These are phyloP conservation scores for Mechanitis messenoides DNA, from an alignment of 2,888 invertebrate genomes.

Conservation along the genomic window DNA sequence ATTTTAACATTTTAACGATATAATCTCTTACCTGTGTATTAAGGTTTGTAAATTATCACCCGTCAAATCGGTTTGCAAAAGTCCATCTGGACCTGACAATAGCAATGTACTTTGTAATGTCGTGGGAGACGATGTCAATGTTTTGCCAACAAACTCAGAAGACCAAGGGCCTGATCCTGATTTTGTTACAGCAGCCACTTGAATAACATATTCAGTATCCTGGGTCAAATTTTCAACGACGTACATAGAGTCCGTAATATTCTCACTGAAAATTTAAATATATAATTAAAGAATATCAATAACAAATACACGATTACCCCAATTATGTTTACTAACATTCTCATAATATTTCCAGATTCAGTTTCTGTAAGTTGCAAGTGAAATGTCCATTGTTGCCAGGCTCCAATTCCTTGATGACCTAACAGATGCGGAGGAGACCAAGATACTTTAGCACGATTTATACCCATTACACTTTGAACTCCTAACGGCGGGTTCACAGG, in stretches of 20 bases:
- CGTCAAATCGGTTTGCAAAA: conserved; percentile 88
- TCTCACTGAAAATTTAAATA: conserved; percentile 46
- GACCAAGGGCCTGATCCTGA: conserved; percentile 88
- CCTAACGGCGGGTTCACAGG: conserved; percentile 87
- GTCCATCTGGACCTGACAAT: conserved; percentile 86
- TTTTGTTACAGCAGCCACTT: conserved; percentile 86
- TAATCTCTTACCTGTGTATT: conserved; percentile 68
- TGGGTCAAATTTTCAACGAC: conserved; percentile 83
- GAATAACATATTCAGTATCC: conserved; percentile 85
- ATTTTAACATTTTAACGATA: no score
- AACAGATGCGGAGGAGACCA: conserved; percentile 89
- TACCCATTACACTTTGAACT: conserved; percentile 88
- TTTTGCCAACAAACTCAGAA: conserved; percentile 83
- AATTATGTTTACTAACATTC: conserved; percentile 46
- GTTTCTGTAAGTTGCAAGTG: conserved; percentile 82
- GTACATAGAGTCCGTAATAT: conserved; percentile 78
- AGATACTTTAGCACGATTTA: conserved; percentile 83
- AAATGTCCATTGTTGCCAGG: conserved; percentile 86
- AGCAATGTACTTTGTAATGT: conserved; percentile 79
- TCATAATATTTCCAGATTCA: conserved; percentile 46
- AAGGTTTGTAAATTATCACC: conserved; percentile 85
- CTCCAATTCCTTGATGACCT: conserved; percentile 82
- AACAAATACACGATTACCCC: neutral
- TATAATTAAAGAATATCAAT: neutral
- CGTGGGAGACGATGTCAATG: conserved; percentile 74